Conservation (phyloP, 1,140 invertebrate genomes). For the Lethocerus indicus region DNA sequence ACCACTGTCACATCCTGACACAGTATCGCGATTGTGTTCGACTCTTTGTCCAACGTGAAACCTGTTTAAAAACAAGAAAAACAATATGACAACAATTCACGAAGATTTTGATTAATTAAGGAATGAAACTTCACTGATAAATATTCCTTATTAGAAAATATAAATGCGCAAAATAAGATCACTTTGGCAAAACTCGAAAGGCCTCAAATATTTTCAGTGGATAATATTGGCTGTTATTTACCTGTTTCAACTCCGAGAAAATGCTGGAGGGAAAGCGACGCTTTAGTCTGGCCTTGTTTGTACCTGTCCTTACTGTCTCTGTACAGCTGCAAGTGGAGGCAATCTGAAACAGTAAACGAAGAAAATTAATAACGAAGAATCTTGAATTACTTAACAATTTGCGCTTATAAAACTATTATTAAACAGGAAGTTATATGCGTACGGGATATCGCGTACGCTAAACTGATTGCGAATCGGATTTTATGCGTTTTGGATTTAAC, state of each 20-base stretch:
- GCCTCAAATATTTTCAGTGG: too few relatives aligned
- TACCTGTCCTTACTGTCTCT: slow-evolving; percentile 73
- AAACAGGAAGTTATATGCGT: too few relatives aligned
- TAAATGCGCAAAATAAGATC: background rate
- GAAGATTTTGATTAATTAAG: background rate
- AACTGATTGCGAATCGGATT: too few relatives aligned
- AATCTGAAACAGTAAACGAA: slow-evolving; percentile 47
- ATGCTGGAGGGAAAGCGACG: slow-evolving; percentile 65
- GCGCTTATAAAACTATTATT: too few relatives aligned
- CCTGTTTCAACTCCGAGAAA: slow-evolving; percentile 67
- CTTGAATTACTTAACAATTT: too few relatives aligned
- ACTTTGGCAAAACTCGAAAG: too few relatives aligned
- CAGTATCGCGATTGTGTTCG: slow-evolving; percentile 75
- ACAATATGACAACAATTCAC: background rate
- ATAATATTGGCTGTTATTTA: too few relatives aligned
- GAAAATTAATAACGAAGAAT: too few relatives aligned
- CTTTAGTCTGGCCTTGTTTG: slow-evolving; percentile 74
- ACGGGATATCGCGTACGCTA: too few relatives aligned
- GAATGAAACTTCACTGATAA: background rate
- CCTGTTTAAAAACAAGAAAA: slow-evolving; percentile 27
- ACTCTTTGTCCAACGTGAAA: slow-evolving; percentile 80
- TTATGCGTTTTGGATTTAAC: too few relatives aligned
- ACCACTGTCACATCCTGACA: slow-evolving; percentile 76
- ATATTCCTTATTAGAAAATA: background rate
- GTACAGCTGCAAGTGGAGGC: slow-evolving; percentile 74